A percentile compares a stretch with the other conserved stretches of the same genome.
phyloP scores from a whole-genome alignment of 2,113 vertebrate species.

The Manacus vitellinus region DNA sequence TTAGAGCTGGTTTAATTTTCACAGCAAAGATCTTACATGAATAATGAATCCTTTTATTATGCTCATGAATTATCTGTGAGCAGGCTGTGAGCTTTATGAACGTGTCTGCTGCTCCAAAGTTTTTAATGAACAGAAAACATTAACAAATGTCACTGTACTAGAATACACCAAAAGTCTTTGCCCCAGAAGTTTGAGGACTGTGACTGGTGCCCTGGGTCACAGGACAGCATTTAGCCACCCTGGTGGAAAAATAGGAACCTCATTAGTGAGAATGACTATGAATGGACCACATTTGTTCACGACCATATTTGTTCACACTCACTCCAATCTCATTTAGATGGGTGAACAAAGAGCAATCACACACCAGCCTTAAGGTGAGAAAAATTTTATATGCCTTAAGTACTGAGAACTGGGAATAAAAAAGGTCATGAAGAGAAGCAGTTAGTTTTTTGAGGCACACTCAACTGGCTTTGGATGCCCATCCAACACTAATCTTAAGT shows the following conservation, averaged over 20 bases:
- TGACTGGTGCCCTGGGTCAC: background rate
- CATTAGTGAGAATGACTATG: background rate
- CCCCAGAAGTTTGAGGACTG: background rate
- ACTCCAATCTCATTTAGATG: background rate
- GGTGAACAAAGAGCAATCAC: background rate
- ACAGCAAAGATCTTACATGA: conserved; percentile 44
- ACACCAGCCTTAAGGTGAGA: background rate
- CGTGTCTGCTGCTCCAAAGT: conserved; percentile 16
- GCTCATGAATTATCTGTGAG: conserved; percentile 61
- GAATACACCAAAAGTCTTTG: background rate
- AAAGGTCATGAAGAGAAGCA: background rate
- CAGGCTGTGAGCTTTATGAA: conserved; percentile 47
- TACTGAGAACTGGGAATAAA: background rate
- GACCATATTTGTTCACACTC: background rate
- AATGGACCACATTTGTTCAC: background rate
- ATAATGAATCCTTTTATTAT: conserved; percentile 63
- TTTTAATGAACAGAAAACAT: conserved; percentile 36
- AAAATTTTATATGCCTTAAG: background rate
- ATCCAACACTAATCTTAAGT: background rate
- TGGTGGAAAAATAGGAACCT: background rate
- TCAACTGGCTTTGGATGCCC: background rate
- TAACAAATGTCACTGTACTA: conserved; percentile 3
- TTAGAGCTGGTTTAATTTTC: conserved; percentile 53
- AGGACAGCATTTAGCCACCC: background rate
- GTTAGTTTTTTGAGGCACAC: background rate